Conservation (phyloP, 2,797 vertebrate genomes). For the Crypturellus tataupa region DNA sequence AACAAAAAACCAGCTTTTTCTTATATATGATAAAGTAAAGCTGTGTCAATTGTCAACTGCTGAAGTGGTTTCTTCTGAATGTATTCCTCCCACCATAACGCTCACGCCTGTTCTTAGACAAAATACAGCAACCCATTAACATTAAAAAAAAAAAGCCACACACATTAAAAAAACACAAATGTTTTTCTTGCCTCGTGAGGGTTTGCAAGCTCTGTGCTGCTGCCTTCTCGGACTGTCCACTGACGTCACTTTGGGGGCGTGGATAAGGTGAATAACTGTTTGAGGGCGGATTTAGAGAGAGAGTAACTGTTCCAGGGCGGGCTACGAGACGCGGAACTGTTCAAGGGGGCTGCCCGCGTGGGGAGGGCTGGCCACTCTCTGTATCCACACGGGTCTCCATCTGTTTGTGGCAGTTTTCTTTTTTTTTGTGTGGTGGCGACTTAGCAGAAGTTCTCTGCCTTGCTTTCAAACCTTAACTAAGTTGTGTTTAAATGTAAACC, state of each 20-base stretch:
- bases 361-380: conserved; percentile 8
- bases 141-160: conserved; percentile 39
- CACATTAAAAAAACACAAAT: conserved; percentile 61
- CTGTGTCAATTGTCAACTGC: conserved; percentile 1
- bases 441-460: not conserved
- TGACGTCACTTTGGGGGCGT: conserved; percentile 65
- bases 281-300: conserved; percentile 70
- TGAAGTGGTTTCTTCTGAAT: not conserved
- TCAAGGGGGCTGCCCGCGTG: conserved; percentile 48
- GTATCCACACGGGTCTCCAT: not conserved
- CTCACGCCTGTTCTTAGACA: conserved; percentile 47
- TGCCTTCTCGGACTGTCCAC: conserved; percentile 62
- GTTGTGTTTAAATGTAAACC: not conserved
- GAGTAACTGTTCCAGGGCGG: conserved; percentile 55
- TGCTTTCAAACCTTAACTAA: not conserved
- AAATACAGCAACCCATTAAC: conserved; percentile 46
- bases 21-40: conserved; percentile 14
- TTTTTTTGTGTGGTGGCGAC: not conserved
- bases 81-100: conserved; percentile 37
- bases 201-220: conserved; percentile 63
- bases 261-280: conserved; percentile 74
- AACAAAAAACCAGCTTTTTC: not conserved
- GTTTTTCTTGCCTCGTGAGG: conserved; percentile 60
- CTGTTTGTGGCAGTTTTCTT: not conserved
- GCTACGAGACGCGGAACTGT: conserved; percentile 44